Base-by-base conservation (phyloP, 2,888 invertebrate species). In the Calameuta filiformis region DNA sequence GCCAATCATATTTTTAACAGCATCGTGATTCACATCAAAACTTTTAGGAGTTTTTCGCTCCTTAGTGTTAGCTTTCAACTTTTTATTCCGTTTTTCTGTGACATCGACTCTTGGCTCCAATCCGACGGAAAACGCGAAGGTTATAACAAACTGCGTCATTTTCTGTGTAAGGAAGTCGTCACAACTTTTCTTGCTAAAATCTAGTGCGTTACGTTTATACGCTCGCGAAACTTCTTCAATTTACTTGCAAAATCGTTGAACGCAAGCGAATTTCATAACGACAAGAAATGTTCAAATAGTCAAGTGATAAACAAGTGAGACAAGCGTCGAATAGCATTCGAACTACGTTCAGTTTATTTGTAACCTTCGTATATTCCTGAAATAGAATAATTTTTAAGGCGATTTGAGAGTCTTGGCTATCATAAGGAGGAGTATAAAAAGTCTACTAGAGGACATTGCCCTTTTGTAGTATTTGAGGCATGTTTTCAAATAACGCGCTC, bases 401-500 rank as follows among this genome's bases (percentile, higher is more conserved):
- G 23, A 9, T 9, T 56, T 23, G 56, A 56, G 56, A 23, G 9
- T 9, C 56, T 56, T 56, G 23, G 23, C 56, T 56, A 9, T 56
- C 56, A 56, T 23, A 56, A 23, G 56, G 9, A 56, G 23, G 9
- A 56, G 56, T 56, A 23, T 6, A 23, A 56, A 56, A 23, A 56
- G 6, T 56, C 56, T 2, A 1, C 56, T 9, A 56, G 23, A 23
- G 23, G 56, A 56, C 56, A 56, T 56, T 56, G 56, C 56, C 23
- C 23, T 56, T 56, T 23, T 56, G 56, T 56, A 56, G 23, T 56
- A 56, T 56, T 56, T 56, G 23, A 56, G 56, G 23, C 56, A 1
- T 56, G 23, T 56, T 56, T 56, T 56, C 56, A 56, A 56, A 56
- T 23, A 9, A 56, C 84, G 84, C 85, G 85, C 85, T 75, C 23